phyloP scores from a whole-genome alignment of 2,113 vertebrate species.

The Furnarius figulus region DNA sequence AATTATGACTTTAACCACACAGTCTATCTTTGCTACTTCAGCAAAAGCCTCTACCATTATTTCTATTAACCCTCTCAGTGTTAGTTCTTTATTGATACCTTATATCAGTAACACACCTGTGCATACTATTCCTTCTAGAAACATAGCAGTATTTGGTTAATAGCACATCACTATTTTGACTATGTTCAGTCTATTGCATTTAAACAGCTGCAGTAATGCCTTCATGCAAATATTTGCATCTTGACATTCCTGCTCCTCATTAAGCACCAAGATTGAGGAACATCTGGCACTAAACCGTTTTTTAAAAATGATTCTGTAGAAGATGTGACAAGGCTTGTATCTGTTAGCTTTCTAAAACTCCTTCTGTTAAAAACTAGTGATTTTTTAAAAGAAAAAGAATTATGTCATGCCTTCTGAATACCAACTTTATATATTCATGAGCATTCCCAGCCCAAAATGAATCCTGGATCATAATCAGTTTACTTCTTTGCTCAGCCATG shows the following conservation, averaged over 20 bases:
- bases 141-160: neutral
- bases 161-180: neutral
- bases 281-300: neutral
- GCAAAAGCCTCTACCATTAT: too few species aligned
- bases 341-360: neutral
- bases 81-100: too few species aligned
- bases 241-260: neutral
- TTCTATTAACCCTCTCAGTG: too few species aligned
- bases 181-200: neutral
- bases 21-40: too few species aligned
- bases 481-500: constrained; percentile 30
- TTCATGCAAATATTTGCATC: constrained; percentile 12
- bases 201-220: neutral
- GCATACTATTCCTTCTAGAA: neutral
- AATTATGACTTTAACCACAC: too few species aligned
- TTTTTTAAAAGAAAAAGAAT: neutral
- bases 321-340: neutral
- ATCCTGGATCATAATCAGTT: constrained; percentile 19
- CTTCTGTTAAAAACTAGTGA: neutral
- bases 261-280: neutral
- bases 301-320: neutral
- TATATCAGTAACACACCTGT: neutral
- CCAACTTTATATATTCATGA: neutral
- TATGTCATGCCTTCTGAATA: neutral
- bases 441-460: neutral